Evolutionary conservation across 2,113 vertebrate species (phyloP).

Genomic region (Lepidothrix coronata): DNA sequence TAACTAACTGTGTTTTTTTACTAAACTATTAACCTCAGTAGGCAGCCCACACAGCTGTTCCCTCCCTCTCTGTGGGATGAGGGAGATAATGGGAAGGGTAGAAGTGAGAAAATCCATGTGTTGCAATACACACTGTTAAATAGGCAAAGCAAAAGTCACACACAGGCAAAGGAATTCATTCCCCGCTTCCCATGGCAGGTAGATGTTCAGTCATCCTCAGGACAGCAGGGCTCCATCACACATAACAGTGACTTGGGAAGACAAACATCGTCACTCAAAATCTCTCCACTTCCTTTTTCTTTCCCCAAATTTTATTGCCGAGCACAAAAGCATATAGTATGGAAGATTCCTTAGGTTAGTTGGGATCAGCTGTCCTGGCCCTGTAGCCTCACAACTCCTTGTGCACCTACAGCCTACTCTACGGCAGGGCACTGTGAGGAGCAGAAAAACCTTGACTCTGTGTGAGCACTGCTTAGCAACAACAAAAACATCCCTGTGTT

Average conservation of each 20-base stretch:
- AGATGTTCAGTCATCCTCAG: neutral
- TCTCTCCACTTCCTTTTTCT: fast-evolving
- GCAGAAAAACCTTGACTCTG: neutral
- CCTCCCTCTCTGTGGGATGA: neutral
- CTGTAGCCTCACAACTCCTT: neutral
- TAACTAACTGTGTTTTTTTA: too few relatives aligned
- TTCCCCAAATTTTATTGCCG: neutral
- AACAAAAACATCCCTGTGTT: neutral
- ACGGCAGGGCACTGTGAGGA: neutral
- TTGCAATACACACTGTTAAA: neutral
- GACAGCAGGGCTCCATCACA: neutral
- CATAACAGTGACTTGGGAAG: fast-evolving
- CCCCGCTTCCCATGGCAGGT: neutral
- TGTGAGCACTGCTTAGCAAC: neutral
- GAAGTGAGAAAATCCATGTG: neutral
- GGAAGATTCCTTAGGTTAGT: neutral
- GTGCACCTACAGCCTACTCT: fast-evolving
- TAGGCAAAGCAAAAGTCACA: neutral
- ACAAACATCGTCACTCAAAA: fast-evolving
- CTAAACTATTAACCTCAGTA: neutral
- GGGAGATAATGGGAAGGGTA: neutral
- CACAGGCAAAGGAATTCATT: neutral
- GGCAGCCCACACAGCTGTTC: neutral
- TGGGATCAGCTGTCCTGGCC: neutral
- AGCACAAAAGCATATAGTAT: neutral